These are phyloP conservation scores for Tiphia femorata DNA, from an alignment of 2,888 invertebrate species.

Conservation along the genomic window DNA sequence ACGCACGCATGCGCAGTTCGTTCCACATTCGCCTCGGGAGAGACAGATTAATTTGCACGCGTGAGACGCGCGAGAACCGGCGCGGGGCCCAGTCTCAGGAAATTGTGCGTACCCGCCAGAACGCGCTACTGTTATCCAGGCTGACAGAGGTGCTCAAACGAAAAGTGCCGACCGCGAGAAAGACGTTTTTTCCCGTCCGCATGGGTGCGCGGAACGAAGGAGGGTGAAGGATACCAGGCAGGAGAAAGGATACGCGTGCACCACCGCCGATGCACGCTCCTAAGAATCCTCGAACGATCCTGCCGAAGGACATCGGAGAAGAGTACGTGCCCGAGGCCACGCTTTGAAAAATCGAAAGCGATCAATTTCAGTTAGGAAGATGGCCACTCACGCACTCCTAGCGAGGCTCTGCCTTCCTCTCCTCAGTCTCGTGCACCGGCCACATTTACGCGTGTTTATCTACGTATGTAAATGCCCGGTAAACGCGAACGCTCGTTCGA, in stretches of 20 bases:
- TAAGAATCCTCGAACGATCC: too few species aligned
- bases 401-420: background rate
- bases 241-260: too few species aligned
- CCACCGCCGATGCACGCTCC: too few species aligned
- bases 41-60: too few species aligned
- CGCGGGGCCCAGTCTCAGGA: slow-evolving; percentile 8
- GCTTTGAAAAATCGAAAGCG: background rate
- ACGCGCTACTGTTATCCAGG: slow-evolving; percentile 27
- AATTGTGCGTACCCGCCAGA: slow-evolving; percentile 28
- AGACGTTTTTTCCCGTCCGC: too few species aligned
- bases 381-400: background rate
- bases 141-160: background rate
- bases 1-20: too few species aligned
- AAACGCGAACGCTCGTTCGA: slow-evolving; percentile 19
- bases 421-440: background rate
- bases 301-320: too few species aligned
- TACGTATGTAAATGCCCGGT: slow-evolving; percentile 42
- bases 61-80: background rate
- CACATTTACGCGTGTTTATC: slow-evolving; percentile 34
- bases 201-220: background rate
- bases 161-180: background rate
- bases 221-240: background rate
- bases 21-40: too few species aligned
- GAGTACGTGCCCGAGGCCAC: too few species aligned
- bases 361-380: background rate